These are phyloP conservation scores for Chromobotia macracanthus DNA, from an alignment of 2,797 vertebrate genomes.

Conservation along the genomic window DNA sequence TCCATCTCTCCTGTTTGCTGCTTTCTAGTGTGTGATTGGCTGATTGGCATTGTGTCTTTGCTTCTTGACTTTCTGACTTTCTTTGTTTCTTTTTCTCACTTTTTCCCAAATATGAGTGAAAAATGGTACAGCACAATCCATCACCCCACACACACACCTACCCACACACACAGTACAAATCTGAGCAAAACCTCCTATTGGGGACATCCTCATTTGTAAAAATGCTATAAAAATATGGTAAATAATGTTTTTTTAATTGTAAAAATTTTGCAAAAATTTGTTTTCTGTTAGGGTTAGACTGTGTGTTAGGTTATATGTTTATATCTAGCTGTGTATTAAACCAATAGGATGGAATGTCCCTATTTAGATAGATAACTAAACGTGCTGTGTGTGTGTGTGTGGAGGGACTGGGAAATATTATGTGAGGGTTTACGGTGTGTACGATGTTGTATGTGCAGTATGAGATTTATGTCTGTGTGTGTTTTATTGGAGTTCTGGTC, in stretches of 20 bases:
- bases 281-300: too few relatives aligned
- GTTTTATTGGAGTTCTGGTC: conserved; percentile 35
- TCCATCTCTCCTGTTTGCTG: conserved; percentile 56
- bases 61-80: conserved; percentile 41
- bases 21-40: conserved; percentile 61
- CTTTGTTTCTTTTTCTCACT: conserved; percentile 43
- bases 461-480: conserved; percentile 72
- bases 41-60: conserved; percentile 59
- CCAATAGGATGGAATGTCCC: too few relatives aligned
- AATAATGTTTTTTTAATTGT: too few relatives aligned
- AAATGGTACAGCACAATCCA: conserved; percentile 54
- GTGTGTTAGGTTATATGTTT: too few relatives aligned
- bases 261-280: too few relatives aligned
- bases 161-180: conserved; percentile 10
- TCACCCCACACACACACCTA: conserved; percentile 35
- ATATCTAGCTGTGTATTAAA: too few relatives aligned
- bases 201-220: too few relatives aligned
- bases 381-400: too few relatives aligned
- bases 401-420: not conserved
- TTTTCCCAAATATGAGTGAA: conserved; percentile 45
- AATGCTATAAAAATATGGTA: too few relatives aligned
- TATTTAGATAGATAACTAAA: too few relatives aligned
- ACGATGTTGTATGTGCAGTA: conserved; percentile 72
- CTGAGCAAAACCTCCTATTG: too few relatives aligned
- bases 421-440: conserved; percentile 31